Evolutionary conservation across 1,140 invertebrate genomes (phyloP).

Genomic region (Drosophila littoralis): DNA sequence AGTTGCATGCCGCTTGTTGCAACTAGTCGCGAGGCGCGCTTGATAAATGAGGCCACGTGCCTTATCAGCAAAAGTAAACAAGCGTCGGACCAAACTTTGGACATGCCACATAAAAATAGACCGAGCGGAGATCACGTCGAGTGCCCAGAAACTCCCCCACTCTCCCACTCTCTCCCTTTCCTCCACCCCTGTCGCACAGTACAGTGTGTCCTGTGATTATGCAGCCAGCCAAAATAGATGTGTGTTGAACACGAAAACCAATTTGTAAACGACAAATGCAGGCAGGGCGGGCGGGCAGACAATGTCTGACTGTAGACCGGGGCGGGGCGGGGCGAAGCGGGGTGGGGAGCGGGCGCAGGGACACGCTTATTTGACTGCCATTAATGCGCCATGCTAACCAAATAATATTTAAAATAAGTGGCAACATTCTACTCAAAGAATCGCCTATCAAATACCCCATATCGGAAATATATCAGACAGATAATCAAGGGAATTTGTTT

Average conservation of each 20-base stretch:
- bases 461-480: background rate
- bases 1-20: conserved; percentile 74
- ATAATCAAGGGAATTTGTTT: too few relatives aligned
- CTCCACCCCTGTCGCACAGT: background rate
- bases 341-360: conserved; percentile 7
- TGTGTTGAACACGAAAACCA: conserved; percentile 76
- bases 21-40: conserved; percentile 53
- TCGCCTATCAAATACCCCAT: conserved; percentile 11
- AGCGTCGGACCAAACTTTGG: conserved; percentile 49
- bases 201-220: conserved; percentile 66
- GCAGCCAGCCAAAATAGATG: conserved; percentile 75
- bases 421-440: background rate
- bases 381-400: conserved; percentile 70
- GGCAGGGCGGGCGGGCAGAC: conserved; percentile 22
- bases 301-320: background rate
- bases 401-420: conserved; percentile 69
- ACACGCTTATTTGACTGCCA: conserved; percentile 66
- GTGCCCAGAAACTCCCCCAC: conserved; percentile 9
- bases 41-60: conserved; percentile 82
- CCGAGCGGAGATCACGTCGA: conserved; percentile 55
- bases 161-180: background rate
- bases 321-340: background rate
- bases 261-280: conserved; percentile 81
- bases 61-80: conserved; percentile 73
- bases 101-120: conserved; percentile 64